phyloP scores from a whole-genome alignment of 2,113 vertebrate genomes.

The Struthio camelus region DNA sequence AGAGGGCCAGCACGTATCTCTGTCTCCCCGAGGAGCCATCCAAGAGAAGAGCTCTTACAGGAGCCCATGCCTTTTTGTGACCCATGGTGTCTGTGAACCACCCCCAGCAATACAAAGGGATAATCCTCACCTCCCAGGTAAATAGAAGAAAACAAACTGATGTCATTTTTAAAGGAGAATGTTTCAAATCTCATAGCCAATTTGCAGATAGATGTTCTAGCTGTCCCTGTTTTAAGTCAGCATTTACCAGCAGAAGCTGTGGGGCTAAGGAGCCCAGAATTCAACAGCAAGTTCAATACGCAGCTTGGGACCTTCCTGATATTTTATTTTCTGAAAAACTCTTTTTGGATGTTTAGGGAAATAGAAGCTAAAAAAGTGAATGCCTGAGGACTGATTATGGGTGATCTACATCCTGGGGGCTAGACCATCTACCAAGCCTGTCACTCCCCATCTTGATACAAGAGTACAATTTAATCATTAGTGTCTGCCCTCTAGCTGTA shows the following conservation, averaged over 20 bases:
- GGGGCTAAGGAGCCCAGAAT: not conserved
- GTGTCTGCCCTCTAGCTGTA: not conserved
- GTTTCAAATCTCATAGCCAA: not conserved
- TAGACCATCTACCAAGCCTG: not conserved
- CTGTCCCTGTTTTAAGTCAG: not conserved
- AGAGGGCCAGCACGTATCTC: not conserved
- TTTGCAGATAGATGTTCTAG: not conserved
- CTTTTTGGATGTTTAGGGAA: not conserved
- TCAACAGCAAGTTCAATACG: not conserved
- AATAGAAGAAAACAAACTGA: not conserved
- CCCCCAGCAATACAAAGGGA: not conserved
- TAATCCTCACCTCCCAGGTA: rapidly evolving
- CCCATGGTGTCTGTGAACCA: not conserved
- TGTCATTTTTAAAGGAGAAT: not conserved
- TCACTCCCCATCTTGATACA: not conserved
- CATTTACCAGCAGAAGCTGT: not conserved
- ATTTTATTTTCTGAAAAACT: not conserved
- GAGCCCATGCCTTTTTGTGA: not conserved
- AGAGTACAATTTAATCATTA: not conserved
- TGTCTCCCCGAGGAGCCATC: not conserved
- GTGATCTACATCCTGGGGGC: not conserved
- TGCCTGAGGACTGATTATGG: not conserved
- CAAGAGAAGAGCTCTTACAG: not conserved
- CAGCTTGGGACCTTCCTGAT: not conserved
- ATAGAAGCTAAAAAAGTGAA: not conserved